These are phyloP conservation scores for Acromyrmex charruanus DNA, from an alignment of 1,140 invertebrate species.

Conservation along the genomic window DNA sequence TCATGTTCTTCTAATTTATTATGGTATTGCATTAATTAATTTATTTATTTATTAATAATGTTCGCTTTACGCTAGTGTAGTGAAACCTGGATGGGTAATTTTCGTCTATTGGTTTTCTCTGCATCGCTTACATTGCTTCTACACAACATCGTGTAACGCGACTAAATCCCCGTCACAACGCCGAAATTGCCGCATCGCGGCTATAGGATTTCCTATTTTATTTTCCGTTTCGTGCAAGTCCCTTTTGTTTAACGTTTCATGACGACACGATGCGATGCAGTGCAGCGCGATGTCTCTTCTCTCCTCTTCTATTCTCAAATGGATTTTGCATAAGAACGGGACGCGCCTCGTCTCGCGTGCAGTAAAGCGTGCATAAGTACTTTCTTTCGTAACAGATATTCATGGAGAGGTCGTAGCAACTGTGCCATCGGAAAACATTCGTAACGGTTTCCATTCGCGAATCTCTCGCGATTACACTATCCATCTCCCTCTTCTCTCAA, in stretches of 20 bases:
- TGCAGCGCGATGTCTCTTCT: constrained; percentile 18
- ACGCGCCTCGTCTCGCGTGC: constrained; percentile 41
- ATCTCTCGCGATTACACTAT: constrained; percentile 42
- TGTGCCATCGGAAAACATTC: constrained; percentile 60
- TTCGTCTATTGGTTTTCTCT: constrained; percentile 42
- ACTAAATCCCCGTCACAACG: constrained; percentile 52
- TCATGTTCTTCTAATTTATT: background rate
- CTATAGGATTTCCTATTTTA: constrained; percentile 38
- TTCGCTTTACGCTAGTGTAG: background rate
- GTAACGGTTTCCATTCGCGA: constrained; percentile 61
- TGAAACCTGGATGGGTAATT: background rate
- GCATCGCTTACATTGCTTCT: constrained; percentile 27
- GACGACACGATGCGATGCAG: constrained; percentile 21
- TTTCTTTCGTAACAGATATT: constrained; percentile 40
- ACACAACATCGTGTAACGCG: constrained; percentile 24
- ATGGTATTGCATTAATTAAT: constrained; percentile 1
- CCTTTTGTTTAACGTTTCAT: constrained; percentile 58
- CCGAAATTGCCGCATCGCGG: constrained; percentile 47
- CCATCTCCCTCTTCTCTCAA: constrained; percentile 33
- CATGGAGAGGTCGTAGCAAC: constrained; percentile 34
- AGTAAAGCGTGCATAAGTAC: constrained; percentile 58
- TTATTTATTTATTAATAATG: constrained; percentile 26
- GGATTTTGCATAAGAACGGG: constrained; percentile 57
- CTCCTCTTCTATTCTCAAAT: constrained; percentile 48
- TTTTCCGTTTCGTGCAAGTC: constrained; percentile 44